Evolutionary conservation across 2,888 invertebrate species (phyloP), one percentile per base, ranked within the genome.

Genomic region (Atethmia centrago): DNA sequence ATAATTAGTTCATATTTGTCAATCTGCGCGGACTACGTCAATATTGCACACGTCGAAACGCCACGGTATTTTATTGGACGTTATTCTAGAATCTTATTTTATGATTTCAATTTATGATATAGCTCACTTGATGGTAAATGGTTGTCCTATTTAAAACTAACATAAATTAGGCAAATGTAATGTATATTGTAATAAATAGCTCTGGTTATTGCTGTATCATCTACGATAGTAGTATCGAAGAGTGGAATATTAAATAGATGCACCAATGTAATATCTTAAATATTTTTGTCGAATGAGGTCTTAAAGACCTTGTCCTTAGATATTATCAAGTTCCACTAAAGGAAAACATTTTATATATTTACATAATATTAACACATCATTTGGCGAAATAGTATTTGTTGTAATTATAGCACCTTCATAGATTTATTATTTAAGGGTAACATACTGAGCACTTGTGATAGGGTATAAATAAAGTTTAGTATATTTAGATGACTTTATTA

Each of bases 111-210:
- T 77, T 73, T 84, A 74, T 77, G 64, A 70, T 72, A 47, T 61
- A 63, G 69, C 75, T 84, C 78, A 79, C 79, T 84, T 82, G 84
- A 79, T 84, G 84, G 72, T 81, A 82, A 82, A 84, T 82, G 82
- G 82, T 84, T 81, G 84, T 76, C 59, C 73, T 71, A 80, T 73
- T 69, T 73, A 59, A 71, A 68, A 65, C 66, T 82, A 79, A 70
- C 55, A 71, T 71, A 70, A 75, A 79, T 71, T 83, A 75, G 36
- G 21, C 59, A 74, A 56, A 74, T 59, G 21, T 74, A 71, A 74
- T 74, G 45, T 79, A 71, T 78, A 36, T 68, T 71, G 14, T 67
- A 61, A 73, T 79, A 49, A 62, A 79, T 75, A 72, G 51, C 40
- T 67, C 47, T 67, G 42, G 55, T 70, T 68, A 67, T 58, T 58